Conservation (phyloP, 2,113 vertebrate species). For the Zosterops borbonicus region DNA sequence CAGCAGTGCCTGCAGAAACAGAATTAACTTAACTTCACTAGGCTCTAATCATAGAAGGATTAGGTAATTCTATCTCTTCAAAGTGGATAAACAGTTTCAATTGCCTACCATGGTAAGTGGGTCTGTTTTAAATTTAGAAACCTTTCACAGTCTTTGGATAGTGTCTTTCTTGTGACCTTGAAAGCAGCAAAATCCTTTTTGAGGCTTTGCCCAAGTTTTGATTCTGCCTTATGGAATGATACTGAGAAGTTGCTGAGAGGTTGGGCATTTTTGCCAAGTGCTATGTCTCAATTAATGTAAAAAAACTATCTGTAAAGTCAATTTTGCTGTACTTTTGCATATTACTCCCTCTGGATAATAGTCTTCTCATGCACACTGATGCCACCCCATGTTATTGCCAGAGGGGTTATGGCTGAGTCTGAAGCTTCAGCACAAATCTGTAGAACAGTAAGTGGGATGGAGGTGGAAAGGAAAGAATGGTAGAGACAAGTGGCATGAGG, state of each 20-base stretch:
- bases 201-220: neutral
- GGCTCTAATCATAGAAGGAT: slow-evolving; percentile 63
- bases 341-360: neutral
- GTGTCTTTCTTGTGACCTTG: slow-evolving; percentile 46
- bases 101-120: slow-evolving; percentile 10
- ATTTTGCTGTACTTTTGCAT: neutral
- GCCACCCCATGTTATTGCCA: rapidly evolving
- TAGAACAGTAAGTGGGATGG: neutral
- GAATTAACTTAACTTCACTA: slow-evolving; percentile 35
- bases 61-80: slow-evolving; percentile 58
- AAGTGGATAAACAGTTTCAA: slow-evolving; percentile 63
- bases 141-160: neutral
- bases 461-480: neutral
- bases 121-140: slow-evolving; percentile 60
- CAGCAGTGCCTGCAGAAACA: neutral
- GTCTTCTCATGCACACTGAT: neutral
- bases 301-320: neutral
- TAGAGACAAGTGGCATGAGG: neutral
- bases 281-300: neutral
- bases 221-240: neutral
- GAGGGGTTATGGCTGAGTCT: neutral
- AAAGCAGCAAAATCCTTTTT: neutral
- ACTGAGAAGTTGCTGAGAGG: neutral
- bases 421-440: neutral
- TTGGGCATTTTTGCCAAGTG: neutral